phyloP scores from a whole-genome alignment of 1,140 invertebrate species.

The Armadillidium nasatum region DNA sequence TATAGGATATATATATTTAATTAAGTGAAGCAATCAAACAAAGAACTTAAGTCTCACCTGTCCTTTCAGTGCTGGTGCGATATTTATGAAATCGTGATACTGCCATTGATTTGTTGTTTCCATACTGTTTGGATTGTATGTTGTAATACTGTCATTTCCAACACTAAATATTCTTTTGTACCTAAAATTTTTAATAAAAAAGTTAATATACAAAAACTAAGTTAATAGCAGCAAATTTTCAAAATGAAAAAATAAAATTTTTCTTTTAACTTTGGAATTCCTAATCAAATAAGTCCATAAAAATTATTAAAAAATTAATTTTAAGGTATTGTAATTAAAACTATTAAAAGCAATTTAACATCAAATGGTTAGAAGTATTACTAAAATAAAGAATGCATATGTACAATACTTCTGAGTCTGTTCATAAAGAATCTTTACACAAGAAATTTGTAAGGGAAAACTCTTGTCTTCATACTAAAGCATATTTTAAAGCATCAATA shows the following conservation, averaged over 20 bases:
- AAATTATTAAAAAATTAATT: no score
- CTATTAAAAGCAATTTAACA: background rate
- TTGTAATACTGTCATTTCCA: slow-evolving; percentile 89
- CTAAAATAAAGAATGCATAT: background rate
- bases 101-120: slow-evolving; percentile 96
- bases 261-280: no score
- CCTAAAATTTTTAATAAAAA: slow-evolving; percentile 54
- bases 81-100: slow-evolving; percentile 73
- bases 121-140: slow-evolving; percentile 88
- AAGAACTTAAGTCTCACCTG: slow-evolving; percentile 41
- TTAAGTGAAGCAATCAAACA: no score
- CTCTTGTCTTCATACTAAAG: no score
- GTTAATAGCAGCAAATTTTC: no score
- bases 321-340: background rate
- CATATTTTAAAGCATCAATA: no score
- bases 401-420: background rate
- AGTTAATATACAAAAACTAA: no score
- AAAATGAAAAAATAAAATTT: no score
- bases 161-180: slow-evolving; percentile 98
- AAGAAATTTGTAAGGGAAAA: background rate
- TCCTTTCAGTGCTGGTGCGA: slow-evolving; percentile 61
- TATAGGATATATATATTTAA: no score
- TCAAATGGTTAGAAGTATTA: background rate
- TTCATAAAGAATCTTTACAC: background rate
- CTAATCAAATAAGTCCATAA: no score